A percentile compares a stretch with the other conserved stretches of the same genome.
phyloP scores from a whole-genome alignment of 2,113 vertebrate species.

The Mellivora capensis region DNA sequence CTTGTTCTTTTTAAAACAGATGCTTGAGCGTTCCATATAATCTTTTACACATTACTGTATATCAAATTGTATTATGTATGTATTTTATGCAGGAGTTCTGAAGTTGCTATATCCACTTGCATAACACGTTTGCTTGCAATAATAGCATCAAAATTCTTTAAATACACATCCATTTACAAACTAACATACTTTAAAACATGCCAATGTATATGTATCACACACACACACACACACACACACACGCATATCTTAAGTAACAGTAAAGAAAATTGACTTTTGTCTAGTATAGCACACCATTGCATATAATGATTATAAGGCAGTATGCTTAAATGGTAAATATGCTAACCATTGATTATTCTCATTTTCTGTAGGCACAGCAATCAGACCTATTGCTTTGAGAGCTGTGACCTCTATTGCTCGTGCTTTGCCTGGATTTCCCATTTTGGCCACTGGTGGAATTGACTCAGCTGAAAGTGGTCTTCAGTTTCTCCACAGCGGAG shows the following conservation, averaged over 20 bases:
- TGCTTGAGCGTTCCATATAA: slow-evolving; percentile 47
- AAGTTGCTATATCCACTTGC: neutral
- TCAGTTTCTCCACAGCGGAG: slow-evolving; percentile 94
- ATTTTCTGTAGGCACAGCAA: slow-evolving; percentile 87
- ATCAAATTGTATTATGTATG: slow-evolving; percentile 22
- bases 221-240: neutral
- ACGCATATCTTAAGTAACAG: neutral
- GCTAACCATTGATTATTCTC: slow-evolving; percentile 12
- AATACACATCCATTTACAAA: slow-evolving; percentile 2
- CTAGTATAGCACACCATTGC: neutral
- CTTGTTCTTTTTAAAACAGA: slow-evolving; percentile 61
- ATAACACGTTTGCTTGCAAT: neutral
- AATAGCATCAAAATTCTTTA: neutral
- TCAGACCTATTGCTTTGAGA: slow-evolving; percentile 91
- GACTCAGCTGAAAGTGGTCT: slow-evolving; percentile 94
- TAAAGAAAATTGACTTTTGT: neutral
- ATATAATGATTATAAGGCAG: neutral
- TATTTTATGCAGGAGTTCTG: slow-evolving; percentile 23
- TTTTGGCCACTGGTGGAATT: slow-evolving; percentile 95
- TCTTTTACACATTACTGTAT: slow-evolving; percentile 28
- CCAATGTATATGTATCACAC: neutral
- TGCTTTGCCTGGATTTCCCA: slow-evolving; percentile 90
- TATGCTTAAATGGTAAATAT: fast-evolving
- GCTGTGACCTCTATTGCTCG: slow-evolving; percentile 90
- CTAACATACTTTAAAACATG: neutral